Base-by-base conservation (phyloP, 2,888 invertebrate species). In the Leptinotarsa tumamoca region DNA sequence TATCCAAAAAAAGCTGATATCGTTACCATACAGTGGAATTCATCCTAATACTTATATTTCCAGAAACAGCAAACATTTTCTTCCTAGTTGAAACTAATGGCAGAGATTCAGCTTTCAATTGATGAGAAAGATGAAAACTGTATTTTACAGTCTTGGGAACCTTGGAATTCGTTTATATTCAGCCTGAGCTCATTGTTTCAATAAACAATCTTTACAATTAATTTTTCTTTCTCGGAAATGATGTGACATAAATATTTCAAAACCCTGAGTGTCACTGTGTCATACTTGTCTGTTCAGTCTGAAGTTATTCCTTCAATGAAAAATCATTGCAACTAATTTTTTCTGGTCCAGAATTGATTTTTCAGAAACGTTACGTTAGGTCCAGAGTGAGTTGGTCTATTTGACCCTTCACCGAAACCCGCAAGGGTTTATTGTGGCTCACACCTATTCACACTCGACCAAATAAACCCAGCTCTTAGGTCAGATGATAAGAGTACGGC, bases 201-300 rank as follows among this genome's bases (percentile, higher is more conserved):
- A 93, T 98, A 79, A 98, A 98, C 88, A 92, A 92, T 74, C 89
- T 97, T 18, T 94, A 95, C 79, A 92, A 94, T 79, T 93, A 94
- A 84, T 94, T 93, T 88, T 98, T 98, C 89, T 98, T 97, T 97
- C 95, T 96, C 2, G 96, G 96, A 67, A 95, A 98, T 78, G 97
- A 98, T 88, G 89, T 96, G 96, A 89, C 92, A 93, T n/a, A 4
- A 10, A 43, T 3, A 1, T 43, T 58, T 21, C 14, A 52, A 14
- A 4, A 17, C 21, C 4, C 21, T 58, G 17, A 17, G 17, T 17
- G 18, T n/a, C 1, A 17, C 18, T 17, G 7, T n/a, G 17, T 54
- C 4, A 43, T 43, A 10, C 43, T 10, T 10, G 43, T 43, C 2
- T 43, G 10, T 43, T 43, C 43, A 43, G 43, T 10, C 0, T 43